Evolutionary conservation across 2,888 invertebrate species (phyloP).

Genomic region (Synergus umbraculus): DNA sequence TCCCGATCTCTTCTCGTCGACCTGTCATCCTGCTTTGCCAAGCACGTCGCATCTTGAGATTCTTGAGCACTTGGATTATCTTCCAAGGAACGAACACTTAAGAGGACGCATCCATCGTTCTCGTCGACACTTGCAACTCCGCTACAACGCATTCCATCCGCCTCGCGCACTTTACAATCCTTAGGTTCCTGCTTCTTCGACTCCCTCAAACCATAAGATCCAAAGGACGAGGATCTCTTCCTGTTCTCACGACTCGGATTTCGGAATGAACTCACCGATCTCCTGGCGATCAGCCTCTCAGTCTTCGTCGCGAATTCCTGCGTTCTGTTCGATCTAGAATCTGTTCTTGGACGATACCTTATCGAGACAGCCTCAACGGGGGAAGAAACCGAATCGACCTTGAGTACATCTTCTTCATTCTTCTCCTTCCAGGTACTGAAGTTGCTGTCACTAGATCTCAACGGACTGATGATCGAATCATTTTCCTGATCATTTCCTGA

Average conservation of each 20-base stretch:
- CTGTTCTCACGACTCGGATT: slow-evolving; percentile 54
- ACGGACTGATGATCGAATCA: slow-evolving; percentile 9
- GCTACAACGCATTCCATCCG: slow-evolving; percentile 60
- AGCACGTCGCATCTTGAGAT: slow-evolving; percentile 45
- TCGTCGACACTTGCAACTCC: slow-evolving; percentile 66
- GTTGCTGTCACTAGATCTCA: neutral
- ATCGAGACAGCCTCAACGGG: slow-evolving; percentile 44
- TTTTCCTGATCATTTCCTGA: slow-evolving; percentile 39
- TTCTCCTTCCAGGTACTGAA: slow-evolving; percentile 21
- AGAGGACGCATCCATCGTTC: slow-evolving; percentile 69
- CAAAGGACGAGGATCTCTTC: slow-evolving; percentile 66
- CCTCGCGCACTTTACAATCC: slow-evolving; percentile 46
- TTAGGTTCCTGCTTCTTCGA: slow-evolving; percentile 43
- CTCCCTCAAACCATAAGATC: slow-evolving; percentile 55
- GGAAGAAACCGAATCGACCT: slow-evolving; percentile 28
- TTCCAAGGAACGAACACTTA: slow-evolving; percentile 66
- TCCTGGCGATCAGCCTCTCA: slow-evolving; percentile 60
- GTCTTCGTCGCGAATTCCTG: slow-evolving; percentile 60
- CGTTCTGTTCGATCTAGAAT: slow-evolving; percentile 28
- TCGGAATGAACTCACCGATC: slow-evolving; percentile 51
- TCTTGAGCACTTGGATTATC: slow-evolving; percentile 51
- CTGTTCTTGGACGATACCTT: slow-evolving; percentile 43
- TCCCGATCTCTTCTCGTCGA: slow-evolving; percentile 74
- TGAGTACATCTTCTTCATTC: slow-evolving; percentile 41
- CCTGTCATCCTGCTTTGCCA: slow-evolving; percentile 66